These are phyloP conservation scores for Atlantisia rogersi DNA, from an alignment of 2,113 vertebrate genomes.

Conservation along the genomic window DNA sequence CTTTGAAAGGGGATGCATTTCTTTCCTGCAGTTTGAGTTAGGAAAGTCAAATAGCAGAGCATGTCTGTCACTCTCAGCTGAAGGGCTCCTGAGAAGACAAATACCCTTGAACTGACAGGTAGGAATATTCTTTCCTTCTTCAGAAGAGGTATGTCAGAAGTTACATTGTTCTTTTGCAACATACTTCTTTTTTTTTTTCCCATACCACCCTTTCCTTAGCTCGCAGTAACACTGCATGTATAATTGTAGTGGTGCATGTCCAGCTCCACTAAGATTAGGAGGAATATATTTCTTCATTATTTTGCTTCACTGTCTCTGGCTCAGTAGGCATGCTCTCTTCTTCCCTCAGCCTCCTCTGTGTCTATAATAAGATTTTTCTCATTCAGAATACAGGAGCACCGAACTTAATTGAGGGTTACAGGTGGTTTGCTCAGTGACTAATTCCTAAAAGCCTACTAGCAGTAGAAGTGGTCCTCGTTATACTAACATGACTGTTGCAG, in stretches of 20 bases:
- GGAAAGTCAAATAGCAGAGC: background rate
- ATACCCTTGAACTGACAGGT: background rate
- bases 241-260: background rate
- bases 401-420: background rate
- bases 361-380: background rate
- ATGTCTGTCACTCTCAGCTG: background rate
- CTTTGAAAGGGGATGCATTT: background rate
- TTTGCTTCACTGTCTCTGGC: background rate
- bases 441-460: constrained; percentile 10
- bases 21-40: background rate
- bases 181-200: background rate
- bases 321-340: background rate
- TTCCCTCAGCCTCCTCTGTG: background rate
- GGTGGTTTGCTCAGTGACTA: constrained; percentile 1
- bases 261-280: background rate
- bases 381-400: background rate
- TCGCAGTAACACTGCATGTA: background rate
- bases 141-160: background rate
- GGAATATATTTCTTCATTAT: background rate
- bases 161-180: background rate
- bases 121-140: background rate
- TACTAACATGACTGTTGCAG: background rate
- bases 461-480: constrained; percentile 17
- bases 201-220: background rate
- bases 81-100: background rate